Evolutionary conservation across 2,888 invertebrate genomes (phyloP), one percentile per base, ranked within the genome.

Genomic region (Trissonchulus sp.): DNA sequence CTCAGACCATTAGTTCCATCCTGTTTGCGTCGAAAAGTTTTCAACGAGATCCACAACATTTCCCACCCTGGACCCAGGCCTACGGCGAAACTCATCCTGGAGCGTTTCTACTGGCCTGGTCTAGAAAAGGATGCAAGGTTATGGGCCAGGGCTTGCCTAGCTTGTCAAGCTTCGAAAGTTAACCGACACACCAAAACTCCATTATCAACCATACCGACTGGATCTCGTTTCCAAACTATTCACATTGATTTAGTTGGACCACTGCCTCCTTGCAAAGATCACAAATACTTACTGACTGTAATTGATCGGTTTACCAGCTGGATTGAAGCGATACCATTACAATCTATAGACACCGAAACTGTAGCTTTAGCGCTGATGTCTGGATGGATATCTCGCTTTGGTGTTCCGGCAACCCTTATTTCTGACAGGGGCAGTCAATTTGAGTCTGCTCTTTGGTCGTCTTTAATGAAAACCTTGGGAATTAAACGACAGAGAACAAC

Each of bases 281-380:
- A 35, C 71, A n/a, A 37, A n/a, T 69, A 69, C n/a, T 69, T 69
- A 36, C n/a, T 69, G n/a, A 69, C 71, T 33, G 37, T 36, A 36
- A 37, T 69, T 18, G 71, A 69, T n/a, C 33, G 71, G 37, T 69
- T 69, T 36, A 69, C 2, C 8, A 23, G 71, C n/a, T 69, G 71
- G 71, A 36, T 34, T 69, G 71, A 69, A 36, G 71, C 71, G 2
- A 36, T 69, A 33, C 71, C 34, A 69, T 34, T 69, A 2, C n/a
- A 31, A 35, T n/a, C 34, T 36, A 36, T 36, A 35, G n/a, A 34
- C 71, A 37, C 71, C 28, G 37, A 34, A 36, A 35, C 71, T 36
- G 71, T 69, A 8, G 34, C 71, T n/a, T 18, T 36, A 34, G 35
- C 34, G 34, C 28, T 65, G 15, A 35, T 69, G 28, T n/a, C 34